Evolutionary conservation across 2,113 vertebrate species (phyloP).

Genomic region (Tor tambroides): DNA sequence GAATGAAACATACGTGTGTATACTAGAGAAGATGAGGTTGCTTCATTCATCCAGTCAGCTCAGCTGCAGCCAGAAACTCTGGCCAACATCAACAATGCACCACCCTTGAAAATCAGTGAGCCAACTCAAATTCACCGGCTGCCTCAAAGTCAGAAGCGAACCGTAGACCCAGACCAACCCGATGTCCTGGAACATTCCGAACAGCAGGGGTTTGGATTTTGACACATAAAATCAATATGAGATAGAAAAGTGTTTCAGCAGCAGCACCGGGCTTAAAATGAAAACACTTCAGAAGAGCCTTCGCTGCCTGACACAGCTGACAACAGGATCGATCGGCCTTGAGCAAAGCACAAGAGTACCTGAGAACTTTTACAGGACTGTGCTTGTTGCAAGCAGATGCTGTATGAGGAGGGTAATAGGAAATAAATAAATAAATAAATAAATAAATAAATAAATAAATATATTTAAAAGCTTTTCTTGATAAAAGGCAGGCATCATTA

Average conservation of each 20-base stretch:
- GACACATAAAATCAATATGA: conserved; percentile 79
- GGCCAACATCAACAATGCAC: conserved; percentile 49
- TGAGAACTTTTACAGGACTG: conserved; percentile 69
- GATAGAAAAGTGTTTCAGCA: conserved; percentile 69
- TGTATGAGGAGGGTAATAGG: conserved; percentile 21
- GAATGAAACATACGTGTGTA: not conserved
- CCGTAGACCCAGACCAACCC: conserved; percentile 61
- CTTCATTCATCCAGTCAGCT: conserved; percentile 43
- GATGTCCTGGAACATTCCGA: conserved; percentile 70
- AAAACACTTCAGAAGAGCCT: conserved; percentile 77
- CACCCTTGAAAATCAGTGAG: conserved; percentile 55
- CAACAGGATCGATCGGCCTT: conserved; percentile 72
- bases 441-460: no score
- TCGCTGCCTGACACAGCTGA: conserved; percentile 72
- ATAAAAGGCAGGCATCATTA: not conserved
- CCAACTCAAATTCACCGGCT: conserved; percentile 40
- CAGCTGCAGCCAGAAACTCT: conserved; percentile 44
- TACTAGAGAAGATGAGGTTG: conserved; percentile 1
- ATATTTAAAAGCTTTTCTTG: not conserved
- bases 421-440: no score
- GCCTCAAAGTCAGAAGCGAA: conserved; percentile 49
- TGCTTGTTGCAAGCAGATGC: conserved; percentile 36
- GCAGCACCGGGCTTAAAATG: conserved; percentile 67
- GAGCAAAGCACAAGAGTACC: conserved; percentile 67
- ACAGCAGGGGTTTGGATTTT: conserved; percentile 73